Evolutionary conservation across 2,797 vertebrate genomes (phyloP), one percentile per base, ranked within the genome.

Genomic region (Arrhamphus sclerolepis): DNA sequence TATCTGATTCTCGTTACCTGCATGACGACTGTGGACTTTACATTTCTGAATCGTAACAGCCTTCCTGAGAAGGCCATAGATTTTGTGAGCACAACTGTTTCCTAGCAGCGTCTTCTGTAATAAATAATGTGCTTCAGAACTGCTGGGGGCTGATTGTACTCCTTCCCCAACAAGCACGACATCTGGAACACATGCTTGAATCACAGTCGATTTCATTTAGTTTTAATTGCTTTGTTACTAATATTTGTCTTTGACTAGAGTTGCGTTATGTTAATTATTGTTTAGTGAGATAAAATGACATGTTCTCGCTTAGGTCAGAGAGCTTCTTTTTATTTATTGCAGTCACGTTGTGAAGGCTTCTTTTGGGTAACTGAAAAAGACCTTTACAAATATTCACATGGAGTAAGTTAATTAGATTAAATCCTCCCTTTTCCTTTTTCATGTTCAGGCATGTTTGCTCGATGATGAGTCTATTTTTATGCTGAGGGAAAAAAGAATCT

Each of bases 341-440:
- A 6, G 24, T 26, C 24, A 6, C 24, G 24, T 26, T 26, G 24
- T 26, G 24, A 26, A 26, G 24, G 6, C 3, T 26, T 6, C 24
- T 26, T 26, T 6, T 26, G 24, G 3, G 20, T 2, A 62, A 17
- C 61, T 60, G 68, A 70, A 70, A 66, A 71, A 67, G 44, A 44
- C 17, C 46, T 64, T 58, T 74, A 54, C 73, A 59, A 75, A 80
- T 68, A 59, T 54, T 77, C 31, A 49, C 0, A 19, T 41, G 42
- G 29, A 70, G 24, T 3, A 6, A 42, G 60, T 28, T 24, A 49
- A 6, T 43, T 58, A 22, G 22, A 55, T 61, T 56, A 18, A 31
- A 34, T 46, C n/a, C 4, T 42, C 62, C 40, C 14, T 17, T 44
- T 10, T 26, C 46, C 43, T 51, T 46, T 22, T 72, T 28, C 44